Evolutionary conservation across 2,797 vertebrate species (phyloP), one percentile per base, ranked within the genome.

Genomic region (Steatocranus sp.): DNA sequence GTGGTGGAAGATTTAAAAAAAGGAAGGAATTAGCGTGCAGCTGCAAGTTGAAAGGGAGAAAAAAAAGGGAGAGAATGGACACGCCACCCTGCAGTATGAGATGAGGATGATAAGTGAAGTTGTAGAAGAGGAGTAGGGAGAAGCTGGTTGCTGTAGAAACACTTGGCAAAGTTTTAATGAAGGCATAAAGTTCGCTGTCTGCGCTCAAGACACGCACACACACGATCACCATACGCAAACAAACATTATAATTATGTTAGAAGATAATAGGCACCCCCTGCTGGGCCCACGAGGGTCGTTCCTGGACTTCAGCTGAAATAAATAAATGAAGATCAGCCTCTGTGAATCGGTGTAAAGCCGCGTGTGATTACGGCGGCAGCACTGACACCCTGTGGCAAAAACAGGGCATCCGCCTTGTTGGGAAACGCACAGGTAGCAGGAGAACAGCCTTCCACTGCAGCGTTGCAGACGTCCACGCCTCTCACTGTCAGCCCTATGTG

Each of bases 121-220:
- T 68, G 80, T 30, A 49, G 79, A 84, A 75, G 76, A 82, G 75
- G 73, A 73, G 76, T 27, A 43, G 53, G 81, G 46, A 85, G 83
- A 87, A 82, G 83, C 81, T 48, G 79, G 95, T 95, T 96, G 94
- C 93, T 92, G 91, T 94, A 93, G 93, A 94, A 94, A 95, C 94
- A 89, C 89, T 91, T 87, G 83, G 80, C 83, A 88, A 94, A 95
- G 92, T 95, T 95, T 96, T 94, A 93, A 95, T 93, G 91, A 94
- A 92, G 92, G 88, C 88, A 88, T 86, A 84, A 89, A 94, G 91
- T 93, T 93, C 10, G 38, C 83, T 79, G 78, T 63, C 87, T 86
- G 82, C 89, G 70, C 85, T 88, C 84, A 88, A 85, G 80, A 82
- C 56, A 78, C 85, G 66, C 74, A 74, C 80, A 81, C 81, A 70